Base-by-base conservation (phyloP, 2,888 invertebrate genomes). In the Sclerodermus sp. region DNA sequence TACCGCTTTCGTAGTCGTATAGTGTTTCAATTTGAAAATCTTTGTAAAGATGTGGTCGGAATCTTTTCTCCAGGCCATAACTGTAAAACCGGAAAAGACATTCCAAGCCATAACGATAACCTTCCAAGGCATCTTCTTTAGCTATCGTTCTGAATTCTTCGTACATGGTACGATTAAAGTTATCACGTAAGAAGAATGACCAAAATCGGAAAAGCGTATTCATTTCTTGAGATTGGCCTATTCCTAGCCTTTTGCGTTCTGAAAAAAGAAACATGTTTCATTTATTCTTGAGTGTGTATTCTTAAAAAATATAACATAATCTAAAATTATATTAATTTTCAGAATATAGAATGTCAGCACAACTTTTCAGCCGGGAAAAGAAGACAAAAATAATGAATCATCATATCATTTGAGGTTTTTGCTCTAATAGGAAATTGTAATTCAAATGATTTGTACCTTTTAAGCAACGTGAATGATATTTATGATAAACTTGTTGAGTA, bases 131-230 rank as follows among this genome's bases (percentile, higher is more conserved):
- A 82, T 99, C 99, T 77, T 98, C 98, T 58, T 90, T 83, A n/a
- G 99, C 96, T 54, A 96, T 79, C 16, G 85, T 83, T 70, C 89
- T 87, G 81, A 99, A 99, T 80, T 99, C 98, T 66, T 90, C 89
- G 79, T 97, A 99, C 98, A 99, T 99, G 61, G 88, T 94, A 66
- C 91, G 87, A 81, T 99, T 99, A 81, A 96, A 99, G 77, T 98
- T 96, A 77, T 98, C 97, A 54, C 99, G 82, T 58, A 99, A 83
- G 84, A 99, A 99, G 86, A 98, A 98, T 29, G 98, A 98, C 99
- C 99, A 99, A 83, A 99, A 99, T 55, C 99, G 85, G 84, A 96
- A 99, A 44, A 99, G 83, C 0, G 99, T 99, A 81, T 99, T 99
- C 98, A 99, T 99, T 81, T 99, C 99, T 73, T 94, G 95, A 5